Base-by-base conservation (phyloP, 2,797 vertebrate species). In the Ctenopoma multispine region DNA sequence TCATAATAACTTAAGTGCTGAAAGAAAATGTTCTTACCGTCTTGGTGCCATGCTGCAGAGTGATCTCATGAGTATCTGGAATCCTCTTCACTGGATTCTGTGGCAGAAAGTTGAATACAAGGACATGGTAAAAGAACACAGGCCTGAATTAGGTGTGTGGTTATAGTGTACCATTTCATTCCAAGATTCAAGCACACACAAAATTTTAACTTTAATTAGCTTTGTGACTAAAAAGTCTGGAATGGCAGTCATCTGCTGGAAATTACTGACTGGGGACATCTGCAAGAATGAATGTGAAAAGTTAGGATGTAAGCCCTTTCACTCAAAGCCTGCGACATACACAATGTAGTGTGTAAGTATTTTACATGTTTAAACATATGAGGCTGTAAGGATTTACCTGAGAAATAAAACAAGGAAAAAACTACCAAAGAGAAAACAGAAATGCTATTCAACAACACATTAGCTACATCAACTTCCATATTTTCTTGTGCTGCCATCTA, bases 61-160 rank as follows among this genome's bases (percentile, higher is more conserved):
- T 97, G 88, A 99, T 98, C 87, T 99, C 98, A 89, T 99, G 98
- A 4, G 96, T 96, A 85, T 98, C 97, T 69, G 97, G 98, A 89
- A 99, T 98, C 93, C 92, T 97, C 91, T 96, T 99, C 47, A 99
- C 90, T 64, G 97, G 97, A 80, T 95, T 95, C 97, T 99, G 84
- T 17, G 77, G 24, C 1, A 34, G 50, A 63, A 64, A 56, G n/a
- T 50, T 38, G 27, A 65, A 51, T 31, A 59, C 21, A 56, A 67
- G 31, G 57, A 53, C 54, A 68, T 49, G 4, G 34, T 57, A 38
- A 63, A 59, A 72, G 3, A 43, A 63, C 15, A 41, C 7, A 23
- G 31, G 46, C n/a, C 2, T 34, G 15, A 55, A 44, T 58, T n/a
- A 69, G 60, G 38, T 64, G 12, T 54, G n/a, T 58, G 21, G 12